Evolutionary conservation across 2,888 invertebrate genomes (phyloP).

Genomic region (Brachyopa scutellaris): DNA sequence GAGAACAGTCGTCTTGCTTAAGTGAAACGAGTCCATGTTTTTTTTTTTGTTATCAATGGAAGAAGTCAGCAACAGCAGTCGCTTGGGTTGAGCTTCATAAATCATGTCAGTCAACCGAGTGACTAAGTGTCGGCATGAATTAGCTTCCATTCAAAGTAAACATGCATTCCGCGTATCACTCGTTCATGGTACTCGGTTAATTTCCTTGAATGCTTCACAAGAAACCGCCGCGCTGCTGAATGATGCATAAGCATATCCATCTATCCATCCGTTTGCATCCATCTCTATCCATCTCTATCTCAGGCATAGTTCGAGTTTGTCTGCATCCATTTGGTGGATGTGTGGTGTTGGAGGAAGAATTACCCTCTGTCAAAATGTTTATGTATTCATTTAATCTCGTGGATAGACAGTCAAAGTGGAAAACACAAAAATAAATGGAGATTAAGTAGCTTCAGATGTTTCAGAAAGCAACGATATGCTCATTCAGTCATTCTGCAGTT

Average conservation of each 20-base stretch:
- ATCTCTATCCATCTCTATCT: slow-evolving; percentile 22
- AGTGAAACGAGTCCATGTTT: slow-evolving; percentile 43
- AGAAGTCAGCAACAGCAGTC: slow-evolving; percentile 26
- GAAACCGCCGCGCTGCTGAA: slow-evolving; percentile 57
- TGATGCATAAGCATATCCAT: slow-evolving; percentile 50
- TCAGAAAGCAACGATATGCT: slow-evolving; percentile 48
- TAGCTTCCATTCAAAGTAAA: slow-evolving; percentile 69
- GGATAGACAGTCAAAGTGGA: slow-evolving; percentile 40
- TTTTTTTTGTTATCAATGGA: slow-evolving; percentile 37
- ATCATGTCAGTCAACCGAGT: slow-evolving; percentile 68
- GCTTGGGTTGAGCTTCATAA: slow-evolving; percentile 40
- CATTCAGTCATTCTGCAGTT: slow-evolving; percentile 44
- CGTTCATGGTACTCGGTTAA: slow-evolving; percentile 55
- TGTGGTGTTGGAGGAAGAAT: slow-evolving; percentile 23
- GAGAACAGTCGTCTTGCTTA: slow-evolving; percentile 33
- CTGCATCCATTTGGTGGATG: slow-evolving; percentile 10
- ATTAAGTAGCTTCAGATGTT: slow-evolving; percentile 50
- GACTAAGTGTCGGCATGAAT: slow-evolving; percentile 71
- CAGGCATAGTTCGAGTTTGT: slow-evolving; percentile 2
- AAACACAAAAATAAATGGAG: slow-evolving; percentile 55
- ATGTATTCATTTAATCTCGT: slow-evolving; percentile 60
- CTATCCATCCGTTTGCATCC: slow-evolving; percentile 44
- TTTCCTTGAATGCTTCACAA: slow-evolving; percentile 56
- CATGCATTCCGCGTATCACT: slow-evolving; percentile 62
- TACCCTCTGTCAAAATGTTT: slow-evolving; percentile 59